phyloP scores from a whole-genome alignment of 2,113 vertebrate species.

The Speoplatyrhinus poulsoni region DNA sequence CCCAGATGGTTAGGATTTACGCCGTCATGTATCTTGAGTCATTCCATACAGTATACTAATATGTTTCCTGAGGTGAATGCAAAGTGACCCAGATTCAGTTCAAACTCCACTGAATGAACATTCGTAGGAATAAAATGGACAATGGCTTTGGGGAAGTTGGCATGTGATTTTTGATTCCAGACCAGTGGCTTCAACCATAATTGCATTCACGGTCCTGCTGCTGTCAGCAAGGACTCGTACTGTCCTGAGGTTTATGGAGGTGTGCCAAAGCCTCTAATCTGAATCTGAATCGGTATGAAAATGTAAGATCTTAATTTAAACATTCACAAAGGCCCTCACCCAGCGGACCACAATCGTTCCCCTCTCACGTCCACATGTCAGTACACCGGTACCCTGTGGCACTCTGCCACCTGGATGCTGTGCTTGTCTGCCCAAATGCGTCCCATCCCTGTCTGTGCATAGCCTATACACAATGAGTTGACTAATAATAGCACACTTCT shows the following conservation, averaged over 20 bases:
- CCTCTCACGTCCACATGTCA: not conserved
- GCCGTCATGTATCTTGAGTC: too few species aligned
- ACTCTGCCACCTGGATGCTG: not conserved
- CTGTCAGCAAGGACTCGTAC: constrained; percentile 10
- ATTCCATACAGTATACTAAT: too few species aligned
- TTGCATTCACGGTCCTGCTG: constrained; percentile 51
- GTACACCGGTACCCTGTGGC: too few species aligned
- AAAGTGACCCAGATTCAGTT: not conserved
- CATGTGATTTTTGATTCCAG: constrained; percentile 55
- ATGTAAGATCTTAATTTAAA: constrained; percentile 62
- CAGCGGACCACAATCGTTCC: constrained; percentile 15
- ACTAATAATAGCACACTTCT: constrained; percentile 34
- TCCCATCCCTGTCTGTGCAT: not conserved
- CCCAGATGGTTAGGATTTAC: too few species aligned
- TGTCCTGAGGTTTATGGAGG: constrained; percentile 28
- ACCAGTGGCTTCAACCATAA: constrained; percentile 61
- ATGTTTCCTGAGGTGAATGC: not conserved
- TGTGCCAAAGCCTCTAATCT: constrained; percentile 69
- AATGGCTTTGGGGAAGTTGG: constrained; percentile 35
- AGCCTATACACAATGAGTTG: not conserved
- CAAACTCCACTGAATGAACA: not conserved
- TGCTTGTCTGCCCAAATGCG: not conserved
- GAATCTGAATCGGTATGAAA: constrained; percentile 69
- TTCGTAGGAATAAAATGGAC: not conserved
- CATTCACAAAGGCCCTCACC: not conserved